A percentile compares a stretch with the other conserved stretches of the same genome.
These are phyloP conservation scores for Microcebus lehilahytsara DNA, from an alignment of 2,113 vertebrate species.

Conservation along the genomic window DNA sequence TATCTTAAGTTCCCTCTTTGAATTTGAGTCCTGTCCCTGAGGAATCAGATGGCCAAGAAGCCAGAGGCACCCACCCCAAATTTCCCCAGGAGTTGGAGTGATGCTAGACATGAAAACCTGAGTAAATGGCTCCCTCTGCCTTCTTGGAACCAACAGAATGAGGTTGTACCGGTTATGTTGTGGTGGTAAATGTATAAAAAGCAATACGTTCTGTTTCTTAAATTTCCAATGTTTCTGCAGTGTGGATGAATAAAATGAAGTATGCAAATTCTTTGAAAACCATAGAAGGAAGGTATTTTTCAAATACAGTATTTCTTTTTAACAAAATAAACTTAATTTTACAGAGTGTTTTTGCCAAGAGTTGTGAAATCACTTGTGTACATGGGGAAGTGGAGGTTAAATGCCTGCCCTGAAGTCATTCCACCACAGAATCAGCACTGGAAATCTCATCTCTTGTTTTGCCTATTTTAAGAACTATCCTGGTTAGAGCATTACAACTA, in stretches of 20 bases:
- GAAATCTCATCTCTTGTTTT: slow-evolving; percentile 57
- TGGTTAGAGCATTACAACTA: slow-evolving; percentile 46
- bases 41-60: not conserved
- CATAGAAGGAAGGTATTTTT: slow-evolving; percentile 47
- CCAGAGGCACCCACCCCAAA: not conserved
- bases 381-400: slow-evolving; percentile 39
- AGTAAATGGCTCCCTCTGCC: not conserved
- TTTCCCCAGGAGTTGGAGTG: not conserved
- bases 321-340: slow-evolving; percentile 73
- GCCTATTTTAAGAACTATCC: slow-evolving; percentile 55
- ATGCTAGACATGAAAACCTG: not conserved
- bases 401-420: slow-evolving; percentile 37
- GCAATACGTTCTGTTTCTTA: slow-evolving; percentile 1
- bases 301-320: slow-evolving; percentile 42
- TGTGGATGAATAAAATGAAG: slow-evolving; percentile 37
- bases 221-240: slow-evolving; percentile 34
- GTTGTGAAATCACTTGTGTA: slow-evolving; percentile 72
- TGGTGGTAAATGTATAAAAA: slow-evolving; percentile 27
- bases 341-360: slow-evolving; percentile 66
- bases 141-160: not conserved
- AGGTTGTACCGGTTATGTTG: not conserved
- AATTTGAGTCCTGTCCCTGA: not conserved
- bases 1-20: not conserved
- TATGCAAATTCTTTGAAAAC: slow-evolving; percentile 52
- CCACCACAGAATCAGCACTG: slow-evolving; percentile 23